Evolutionary conservation across 2,113 vertebrate genomes (phyloP), one percentile per base, ranked within the genome.

Genomic region (Ictidomys tridecemlineatus): DNA sequence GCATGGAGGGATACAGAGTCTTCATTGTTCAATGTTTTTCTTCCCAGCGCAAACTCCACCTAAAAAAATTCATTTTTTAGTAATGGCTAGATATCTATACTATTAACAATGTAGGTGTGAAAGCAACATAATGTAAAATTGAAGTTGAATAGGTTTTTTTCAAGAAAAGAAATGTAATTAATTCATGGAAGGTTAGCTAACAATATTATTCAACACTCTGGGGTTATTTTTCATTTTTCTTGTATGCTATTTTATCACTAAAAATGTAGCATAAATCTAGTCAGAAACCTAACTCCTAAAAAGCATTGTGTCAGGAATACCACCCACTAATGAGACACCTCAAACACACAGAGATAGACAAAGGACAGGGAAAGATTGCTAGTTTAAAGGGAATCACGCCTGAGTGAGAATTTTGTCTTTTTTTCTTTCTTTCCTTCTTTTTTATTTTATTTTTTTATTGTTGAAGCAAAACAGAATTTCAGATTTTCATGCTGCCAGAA

Each of bases 401-500:
- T 85, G 24, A 95, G 34, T 95, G 79, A 90, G 30, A 95, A 72
- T 84, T 65, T 45, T n/a, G 3, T 56, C 83, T 80, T 53, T 28
- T 34, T 37, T 32, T 37, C 32, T 45, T 65, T 32, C 8, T 70
- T 84, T 39, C 82, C 32, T 89, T 74, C 48, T 69, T 78, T 65
- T 39, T 92, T 69, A 39, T 79, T 90, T 77, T 78, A 32, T 73
- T 73, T 37, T 45, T 92, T 67, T 58, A 65, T 89, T 77, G 78
- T 88, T 0, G 70, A 96, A 98, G 51, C 32, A 96, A 97, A 97
- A 93, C n/a, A 56, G 32, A 80, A 76, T 13, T 63, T 97, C 72
- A 96, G 32, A 96, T 90, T 93, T 1, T 4, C 8, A 20, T 51
- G 24, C 78, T 97, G 4, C 30, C n/a, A 30, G 42, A 72, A 58